These are phyloP conservation scores for Psilopsiagon aymara DNA, from an alignment of 2,113 vertebrate genomes.

Conservation along the genomic window DNA sequence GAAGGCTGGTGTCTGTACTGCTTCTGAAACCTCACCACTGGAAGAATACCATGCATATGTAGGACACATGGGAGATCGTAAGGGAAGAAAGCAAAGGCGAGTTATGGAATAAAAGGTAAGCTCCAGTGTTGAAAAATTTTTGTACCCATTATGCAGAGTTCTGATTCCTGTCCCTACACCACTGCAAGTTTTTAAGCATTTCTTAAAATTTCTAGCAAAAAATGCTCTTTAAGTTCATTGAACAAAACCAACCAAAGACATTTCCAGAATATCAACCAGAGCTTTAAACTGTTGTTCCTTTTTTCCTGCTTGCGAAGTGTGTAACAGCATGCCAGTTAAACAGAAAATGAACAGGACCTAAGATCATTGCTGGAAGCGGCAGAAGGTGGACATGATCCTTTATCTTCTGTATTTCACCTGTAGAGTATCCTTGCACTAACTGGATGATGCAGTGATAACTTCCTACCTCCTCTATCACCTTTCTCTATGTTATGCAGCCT, in stretches of 20 bases:
- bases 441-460: accelerated
- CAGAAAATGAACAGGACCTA: background rate
- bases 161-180: background rate
- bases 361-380: background rate
- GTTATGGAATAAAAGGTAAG: background rate
- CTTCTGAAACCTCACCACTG: background rate
- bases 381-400: background rate
- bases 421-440: too few species aligned
- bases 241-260: background rate
- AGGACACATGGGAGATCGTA: accelerated
- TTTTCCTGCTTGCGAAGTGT: background rate
- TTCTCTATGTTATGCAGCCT: background rate
- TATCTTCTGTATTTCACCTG: background rate
- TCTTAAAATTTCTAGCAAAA: background rate
- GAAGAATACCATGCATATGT: background rate
- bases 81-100: background rate
- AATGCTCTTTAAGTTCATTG: background rate
- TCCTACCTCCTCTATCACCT: background rate
- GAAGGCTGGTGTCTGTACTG: background rate
- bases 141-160: background rate
- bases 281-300: background rate
- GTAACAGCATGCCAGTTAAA: background rate
- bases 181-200: background rate
- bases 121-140: background rate
- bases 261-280: background rate